Base-by-base conservation (phyloP, 2,797 vertebrate genomes). In the Melanotaenia boesemani region DNA sequence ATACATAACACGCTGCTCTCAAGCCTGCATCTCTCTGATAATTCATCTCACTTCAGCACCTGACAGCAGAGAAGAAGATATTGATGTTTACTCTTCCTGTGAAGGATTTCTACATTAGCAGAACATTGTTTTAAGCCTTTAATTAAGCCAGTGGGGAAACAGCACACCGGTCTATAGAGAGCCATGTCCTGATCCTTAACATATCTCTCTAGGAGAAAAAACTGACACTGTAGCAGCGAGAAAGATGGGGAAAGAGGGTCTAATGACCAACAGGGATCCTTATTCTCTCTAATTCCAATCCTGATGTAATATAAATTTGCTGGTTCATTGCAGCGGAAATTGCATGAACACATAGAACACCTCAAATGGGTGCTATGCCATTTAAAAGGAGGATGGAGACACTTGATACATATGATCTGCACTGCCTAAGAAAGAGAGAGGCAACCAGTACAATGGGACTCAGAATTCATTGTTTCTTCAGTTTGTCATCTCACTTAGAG, bases 1-100 rank as follows among this genome's bases (percentile, higher is more conserved):
- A 90, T 82, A 76, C 87, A 89, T 92, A 86, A 87, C 57, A 58
- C 1, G 34, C 54, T 0, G 63, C 76, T 86, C 77, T 79, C 71
- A 13, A 36, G 67, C 79, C 55, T 22, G 20, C 48, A 68, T 68
- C 73, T 75, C 69, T 63, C 39, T 18, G 50, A 88, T 85, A 84
- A 92, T 93, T 88, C 77, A 88, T 92, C 91, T 92, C 81, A 91
- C 88, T 92, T 92, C 79, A 74, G 57, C 0, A 22, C 2, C 77
- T 76, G 86, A 91, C 87, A 86, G 82, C 68, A 20, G 56, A 72
- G 67, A 84, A 62, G 74, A 44, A 63, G 77, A 86, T 85, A 87
- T 80, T 52, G 75, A 87, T 87, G 85, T 88, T 89, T 90, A 82
- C 82, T 86, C 63, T 65, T 55, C 65, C 46, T n/a, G 72, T 48